Conservation (phyloP, 2,888 invertebrate species). For the Sacculina carcini region DNA sequence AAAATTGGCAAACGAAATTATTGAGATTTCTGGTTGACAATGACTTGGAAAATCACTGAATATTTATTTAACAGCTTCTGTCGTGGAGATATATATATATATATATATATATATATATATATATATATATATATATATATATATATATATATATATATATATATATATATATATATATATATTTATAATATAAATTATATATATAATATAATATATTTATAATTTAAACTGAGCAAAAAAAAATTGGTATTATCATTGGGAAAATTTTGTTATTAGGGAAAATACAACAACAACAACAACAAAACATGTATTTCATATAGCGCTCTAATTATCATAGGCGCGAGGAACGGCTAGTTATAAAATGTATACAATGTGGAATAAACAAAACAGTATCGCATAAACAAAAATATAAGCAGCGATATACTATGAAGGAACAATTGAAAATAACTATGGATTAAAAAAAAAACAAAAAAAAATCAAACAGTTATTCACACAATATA, state of each 20-base stretch:
- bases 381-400: too few relatives aligned
- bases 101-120: conserved; percentile 2
- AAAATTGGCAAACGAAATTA: not conserved
- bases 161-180: not conserved
- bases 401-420: too few relatives aligned
- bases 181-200: not conserved
- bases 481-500: too few relatives aligned
- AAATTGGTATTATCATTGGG: not conserved
- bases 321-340: too few relatives aligned
- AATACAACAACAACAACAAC: not conserved
- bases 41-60: not conserved
- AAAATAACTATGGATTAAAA: too few relatives aligned
- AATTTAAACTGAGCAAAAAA: not conserved
- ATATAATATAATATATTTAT: not conserved
- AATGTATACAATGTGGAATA: too few relatives aligned
- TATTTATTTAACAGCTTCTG: not conserved
- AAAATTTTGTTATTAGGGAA: not conserved
- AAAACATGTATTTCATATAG: not conserved
- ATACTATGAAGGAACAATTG: too few relatives aligned
- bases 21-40: not conserved
- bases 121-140: not conserved
- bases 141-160: conserved; percentile 5
- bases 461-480: too few relatives aligned
- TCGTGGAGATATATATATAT: not conserved
- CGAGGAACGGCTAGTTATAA: too few relatives aligned